Evolutionary conservation across 2,113 vertebrate species (phyloP), one percentile per base, ranked within the genome.

Genomic region (Pomatorhinus ruficollis): DNA sequence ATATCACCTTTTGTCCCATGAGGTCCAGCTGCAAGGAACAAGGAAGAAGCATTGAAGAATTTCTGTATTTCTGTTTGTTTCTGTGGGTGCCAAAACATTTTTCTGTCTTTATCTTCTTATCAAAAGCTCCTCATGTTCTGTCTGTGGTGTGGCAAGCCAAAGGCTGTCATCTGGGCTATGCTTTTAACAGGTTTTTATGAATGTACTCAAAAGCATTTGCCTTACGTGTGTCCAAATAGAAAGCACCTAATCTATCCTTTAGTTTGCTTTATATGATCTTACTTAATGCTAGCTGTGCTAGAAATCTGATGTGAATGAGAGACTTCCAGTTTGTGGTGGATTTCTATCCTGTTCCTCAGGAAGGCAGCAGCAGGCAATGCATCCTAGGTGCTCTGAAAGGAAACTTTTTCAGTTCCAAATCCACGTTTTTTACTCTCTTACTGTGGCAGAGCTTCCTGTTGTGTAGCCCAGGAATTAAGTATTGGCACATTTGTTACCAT

Each of bases 401-500:
- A 85, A 64, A 37, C 2, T 28, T 53, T 25, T 27, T 27, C 39
- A 2, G 1, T 53, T 89, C 76, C 53, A 33, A 39, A 69, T 5
- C 1, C 4, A 0, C 10, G 28, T 21, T 44, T 45, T 63, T 50
- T 9, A 0, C 31, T 28, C 0, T 17, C 54, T 44, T 45, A 4
- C 16, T 9, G 22, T 42, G 42, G 60, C 72, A 70, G 71, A 66
- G 7, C 27, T 61, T 44, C 74, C 27, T 35, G 44, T 40, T 47
- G 22, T 54, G 47, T 35, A 83, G 56, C 40, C 47, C 0, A 0
- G 54, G 30, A 25, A 31, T 17, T 7, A 37, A 30, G 11, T 42
- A 4, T 33, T 54, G 0, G 5, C 57, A 40, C 5, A 0, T 49
- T 83, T 27, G 50, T 65, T 68, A 17, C 24, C 10, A 0, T 1